These are phyloP conservation scores for Tokudaia tokunoshimensis DNA, from an alignment of 2,797 vertebrate genomes.

Conservation along the genomic window DNA sequence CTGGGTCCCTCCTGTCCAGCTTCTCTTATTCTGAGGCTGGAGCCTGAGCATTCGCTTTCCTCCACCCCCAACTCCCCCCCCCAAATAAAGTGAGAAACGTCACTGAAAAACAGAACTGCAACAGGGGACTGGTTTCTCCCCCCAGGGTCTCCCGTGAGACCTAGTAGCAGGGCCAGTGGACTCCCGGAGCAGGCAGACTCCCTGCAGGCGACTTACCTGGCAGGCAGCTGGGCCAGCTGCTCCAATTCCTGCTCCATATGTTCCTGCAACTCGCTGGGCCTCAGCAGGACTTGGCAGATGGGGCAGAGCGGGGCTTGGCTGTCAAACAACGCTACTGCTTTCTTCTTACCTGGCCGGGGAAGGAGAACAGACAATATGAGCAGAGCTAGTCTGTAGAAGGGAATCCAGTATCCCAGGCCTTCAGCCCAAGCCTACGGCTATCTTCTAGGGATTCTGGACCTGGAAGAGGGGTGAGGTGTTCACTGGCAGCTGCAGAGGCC, in stretches of 20 bases:
- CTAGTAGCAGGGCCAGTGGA: neutral
- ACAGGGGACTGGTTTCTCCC: neutral
- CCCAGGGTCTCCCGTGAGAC: neutral
- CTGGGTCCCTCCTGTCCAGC: neutral
- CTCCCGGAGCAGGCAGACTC: neutral
- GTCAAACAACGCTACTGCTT: slow-evolving; percentile 97
- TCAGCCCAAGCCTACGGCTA: neutral
- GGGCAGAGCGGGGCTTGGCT: slow-evolving; percentile 98
- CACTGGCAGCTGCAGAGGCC: slow-evolving; percentile 20
- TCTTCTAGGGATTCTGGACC: neutral
- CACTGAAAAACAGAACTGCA: neutral
- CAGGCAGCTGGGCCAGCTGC: slow-evolving; percentile 94
- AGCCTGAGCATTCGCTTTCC: slow-evolving; percentile 8
- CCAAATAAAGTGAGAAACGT: slow-evolving; percentile 49
- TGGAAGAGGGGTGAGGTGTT: neutral
- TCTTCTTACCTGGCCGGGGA: slow-evolving; percentile 96
- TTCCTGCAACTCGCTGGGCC: slow-evolving; percentile 97
- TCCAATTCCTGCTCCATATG: slow-evolving; percentile 99
- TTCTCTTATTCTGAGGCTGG: slow-evolving; percentile 41
- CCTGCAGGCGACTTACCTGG: slow-evolving; percentile 90
- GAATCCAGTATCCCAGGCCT: neutral
- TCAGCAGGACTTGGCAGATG: slow-evolving; percentile 97
- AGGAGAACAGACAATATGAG: slow-evolving; percentile 79
- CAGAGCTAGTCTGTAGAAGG: neutral
- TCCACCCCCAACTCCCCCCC: neutral